phyloP scores from a whole-genome alignment of 1,140 invertebrate species.

The Drosophila kepulauana region DNA sequence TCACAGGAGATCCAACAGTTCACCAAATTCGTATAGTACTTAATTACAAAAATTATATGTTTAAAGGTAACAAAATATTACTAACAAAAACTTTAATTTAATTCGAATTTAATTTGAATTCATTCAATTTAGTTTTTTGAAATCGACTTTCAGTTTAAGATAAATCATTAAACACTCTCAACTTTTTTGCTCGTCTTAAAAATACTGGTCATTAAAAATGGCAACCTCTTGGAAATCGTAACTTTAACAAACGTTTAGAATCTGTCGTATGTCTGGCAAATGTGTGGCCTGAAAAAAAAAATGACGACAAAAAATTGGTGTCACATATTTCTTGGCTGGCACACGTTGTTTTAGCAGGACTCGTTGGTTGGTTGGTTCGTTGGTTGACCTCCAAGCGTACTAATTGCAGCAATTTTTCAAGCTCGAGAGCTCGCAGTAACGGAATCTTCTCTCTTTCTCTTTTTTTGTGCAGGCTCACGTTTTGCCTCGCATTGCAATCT shows the following conservation, averaged over 20 bases:
- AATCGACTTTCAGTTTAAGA: too few species aligned
- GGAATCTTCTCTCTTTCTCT: conserved; percentile 2
- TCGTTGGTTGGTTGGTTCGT: conserved; percentile 8
- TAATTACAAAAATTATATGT: too few species aligned
- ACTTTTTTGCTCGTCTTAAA: too few species aligned
- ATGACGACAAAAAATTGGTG: conserved; percentile 30
- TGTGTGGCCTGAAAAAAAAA: background rate
- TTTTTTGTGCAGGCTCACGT: background rate
- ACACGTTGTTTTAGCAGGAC: conserved; percentile 21
- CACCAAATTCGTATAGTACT: too few species aligned
- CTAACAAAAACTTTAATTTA: too few species aligned
- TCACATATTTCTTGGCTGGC: conserved; percentile 43
- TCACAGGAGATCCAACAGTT: too few species aligned
- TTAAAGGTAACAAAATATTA: too few species aligned
- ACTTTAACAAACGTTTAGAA: conserved; percentile 22
- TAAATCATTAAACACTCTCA: too few species aligned
- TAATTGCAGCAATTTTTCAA: conserved; percentile 54
- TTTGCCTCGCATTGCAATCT: conserved; percentile 19
- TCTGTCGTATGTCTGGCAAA: conserved; percentile 10
- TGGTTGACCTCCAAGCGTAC: conserved; percentile 47
- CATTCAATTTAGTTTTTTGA: too few species aligned
- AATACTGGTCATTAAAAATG: too few species aligned
- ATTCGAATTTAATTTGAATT: too few species aligned
- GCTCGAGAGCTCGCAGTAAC: conserved; percentile 26
- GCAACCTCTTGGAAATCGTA: background rate